Percentiles rank a stretch among this genome's conserved stretches.
These are phyloP conservation scores for Nomada goodeniana DNA, from an alignment of 2,888 invertebrate species.

Conservation along the genomic window DNA sequence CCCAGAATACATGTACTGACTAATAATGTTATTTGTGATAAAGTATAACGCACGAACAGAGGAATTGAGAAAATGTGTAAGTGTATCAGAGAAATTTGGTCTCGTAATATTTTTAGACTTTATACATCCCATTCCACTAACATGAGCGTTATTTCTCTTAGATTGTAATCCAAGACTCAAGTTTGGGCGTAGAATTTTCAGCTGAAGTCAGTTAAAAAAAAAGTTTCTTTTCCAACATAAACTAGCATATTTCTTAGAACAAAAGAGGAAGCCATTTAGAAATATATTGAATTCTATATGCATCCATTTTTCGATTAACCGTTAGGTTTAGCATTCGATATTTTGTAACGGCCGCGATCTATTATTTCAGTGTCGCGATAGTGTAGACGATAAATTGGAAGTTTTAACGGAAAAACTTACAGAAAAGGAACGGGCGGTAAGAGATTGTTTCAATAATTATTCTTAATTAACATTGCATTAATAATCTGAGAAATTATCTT, in stretches of 20 bases:
- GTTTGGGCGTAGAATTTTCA: not conserved
- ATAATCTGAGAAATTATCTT: not conserved
- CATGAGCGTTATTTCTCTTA: not conserved
- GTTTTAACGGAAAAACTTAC: conserved; percentile 59
- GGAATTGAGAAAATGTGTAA: conserved; percentile 72
- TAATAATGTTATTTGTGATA: conserved; percentile 25
- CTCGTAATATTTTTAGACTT: not conserved
- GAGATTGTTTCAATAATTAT: not conserved
- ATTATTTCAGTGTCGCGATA: conserved; percentile 54
- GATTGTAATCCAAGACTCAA: conserved; percentile 20
- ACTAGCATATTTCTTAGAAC: too few relatives aligned
- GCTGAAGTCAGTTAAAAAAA: conserved; percentile 39
- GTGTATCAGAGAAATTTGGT: conserved; percentile 33
- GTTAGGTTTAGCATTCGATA: not conserved
- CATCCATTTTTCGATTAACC: not conserved
- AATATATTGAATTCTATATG: not conserved
- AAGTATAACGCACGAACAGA: conserved; percentile 70
- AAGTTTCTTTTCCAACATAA: not conserved
- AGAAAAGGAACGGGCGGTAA: conserved; percentile 59
- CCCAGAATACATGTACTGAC: not conserved
- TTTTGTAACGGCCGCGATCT: conserved; percentile 1
- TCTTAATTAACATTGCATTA: not conserved
- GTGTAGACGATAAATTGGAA: conserved; percentile 57
- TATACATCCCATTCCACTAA: not conserved
- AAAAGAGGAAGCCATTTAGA: not conserved